Conservation (phyloP, 2,888 invertebrate species). For the Leptinotarsa peninsularis region DNA sequence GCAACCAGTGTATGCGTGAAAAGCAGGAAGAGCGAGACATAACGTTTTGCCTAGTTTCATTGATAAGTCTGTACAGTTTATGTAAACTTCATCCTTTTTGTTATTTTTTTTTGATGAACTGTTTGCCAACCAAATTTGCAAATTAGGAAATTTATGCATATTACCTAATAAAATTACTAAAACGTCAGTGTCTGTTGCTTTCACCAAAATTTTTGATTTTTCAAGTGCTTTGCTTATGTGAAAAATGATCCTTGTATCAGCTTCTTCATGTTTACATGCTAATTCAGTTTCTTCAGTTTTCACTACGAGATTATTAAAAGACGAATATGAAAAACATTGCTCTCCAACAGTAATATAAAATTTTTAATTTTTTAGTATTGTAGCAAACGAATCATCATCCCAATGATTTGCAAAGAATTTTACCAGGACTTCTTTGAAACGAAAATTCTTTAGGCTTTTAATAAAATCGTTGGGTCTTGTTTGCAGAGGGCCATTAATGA, state of each 20-base stretch:
- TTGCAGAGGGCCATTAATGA: constrained; percentile 2
- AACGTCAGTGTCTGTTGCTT: constrained; percentile 23
- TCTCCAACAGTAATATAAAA: not conserved
- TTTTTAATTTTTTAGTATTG: not conserved
- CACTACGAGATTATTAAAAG: not conserved
- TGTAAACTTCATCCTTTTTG: not conserved
- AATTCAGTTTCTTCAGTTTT: constrained; percentile 21
- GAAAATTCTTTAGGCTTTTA: not conserved
- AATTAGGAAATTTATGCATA: constrained; percentile 10
- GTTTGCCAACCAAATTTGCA: not conserved
- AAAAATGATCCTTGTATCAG: constrained; percentile 25
- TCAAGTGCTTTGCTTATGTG: constrained; percentile 24
- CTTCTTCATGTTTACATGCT: constrained; percentile 29
- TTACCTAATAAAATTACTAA: constrained; percentile 20
- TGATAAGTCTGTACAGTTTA: not conserved
- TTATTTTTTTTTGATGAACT: not conserved
- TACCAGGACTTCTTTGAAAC: not conserved
- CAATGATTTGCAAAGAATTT: constrained; percentile 4
- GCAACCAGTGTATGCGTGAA: constrained; percentile 20
- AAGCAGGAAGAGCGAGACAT: constrained; percentile 16
- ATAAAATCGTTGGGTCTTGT: constrained; percentile 9
- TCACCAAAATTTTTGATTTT: constrained; percentile 5
- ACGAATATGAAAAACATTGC: constrained; percentile 22
- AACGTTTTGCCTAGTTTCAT: not conserved
- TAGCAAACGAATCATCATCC: not conserved